Percentiles rank a stretch among this genome's conserved stretches.
Conservation (phyloP, 1,140 invertebrate species). For the Monomorium pharaonis region DNA sequence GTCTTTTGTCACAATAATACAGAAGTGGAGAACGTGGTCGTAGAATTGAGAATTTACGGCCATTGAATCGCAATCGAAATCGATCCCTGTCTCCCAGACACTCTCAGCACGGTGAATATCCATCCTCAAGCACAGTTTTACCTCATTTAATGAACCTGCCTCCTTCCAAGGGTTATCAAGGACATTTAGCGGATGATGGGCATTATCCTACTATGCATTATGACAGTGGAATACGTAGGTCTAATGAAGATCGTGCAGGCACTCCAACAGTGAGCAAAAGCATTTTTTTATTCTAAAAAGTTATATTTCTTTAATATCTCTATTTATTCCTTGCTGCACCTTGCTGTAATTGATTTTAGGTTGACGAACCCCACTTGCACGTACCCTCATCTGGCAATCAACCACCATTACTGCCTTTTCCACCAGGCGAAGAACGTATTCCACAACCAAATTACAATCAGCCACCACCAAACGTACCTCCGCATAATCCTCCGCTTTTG, state of each 20-base stretch:
- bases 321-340: neutral
- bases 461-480: constrained; percentile 79
- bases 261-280: constrained; percentile 89
- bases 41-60: constrained; percentile 79
- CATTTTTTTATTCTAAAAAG: neutral
- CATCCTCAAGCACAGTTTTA: constrained; percentile 65
- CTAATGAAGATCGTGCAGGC: constrained; percentile 88
- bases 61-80: constrained; percentile 78
- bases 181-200: constrained; percentile 74
- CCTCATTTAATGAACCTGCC: constrained; percentile 78
- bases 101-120: constrained; percentile 79
- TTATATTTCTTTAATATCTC: neutral
- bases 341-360: constrained; percentile 67
- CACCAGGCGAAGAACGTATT: constrained; percentile 83
- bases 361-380: constrained; percentile 83
- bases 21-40: constrained; percentile 79
- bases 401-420: constrained; percentile 80
- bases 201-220: constrained; percentile 83
- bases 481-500: constrained; percentile 80
- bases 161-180: constrained; percentile 79
- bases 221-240: constrained; percentile 80
- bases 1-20: constrained; percentile 31
- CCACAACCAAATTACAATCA: constrained; percentile 79
- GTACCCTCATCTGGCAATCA: constrained; percentile 74
- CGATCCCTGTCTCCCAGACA: constrained; percentile 81